A percentile compares a stretch with the other conserved stretches of the same genome.
These are phyloP conservation scores for Holacanthus passer DNA, from an alignment of 2,113 vertebrate species.

Conservation along the genomic window DNA sequence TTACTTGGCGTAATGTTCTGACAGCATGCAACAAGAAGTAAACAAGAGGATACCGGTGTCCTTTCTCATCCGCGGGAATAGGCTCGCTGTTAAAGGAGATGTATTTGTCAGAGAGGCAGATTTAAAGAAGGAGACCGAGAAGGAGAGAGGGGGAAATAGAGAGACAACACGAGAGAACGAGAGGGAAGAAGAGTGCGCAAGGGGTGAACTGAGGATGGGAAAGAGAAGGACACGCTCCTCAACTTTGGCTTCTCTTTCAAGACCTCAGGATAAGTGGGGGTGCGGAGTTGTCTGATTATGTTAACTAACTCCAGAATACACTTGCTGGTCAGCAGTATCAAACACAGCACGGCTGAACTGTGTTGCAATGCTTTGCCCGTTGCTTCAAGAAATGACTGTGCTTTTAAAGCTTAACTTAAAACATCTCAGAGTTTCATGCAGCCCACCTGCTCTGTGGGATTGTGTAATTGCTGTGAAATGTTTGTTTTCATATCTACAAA, in stretches of 20 bases:
- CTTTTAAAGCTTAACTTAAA: background rate
- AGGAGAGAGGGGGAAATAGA: background rate
- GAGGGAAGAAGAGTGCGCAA: background rate
- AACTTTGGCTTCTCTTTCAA: slow-evolving; percentile 13
- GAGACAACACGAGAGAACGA: background rate
- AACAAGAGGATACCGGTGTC: slow-evolving; percentile 66
- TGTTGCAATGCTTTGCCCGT: background rate
- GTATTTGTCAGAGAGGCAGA: slow-evolving; percentile 41
- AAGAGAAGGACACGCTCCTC: background rate
- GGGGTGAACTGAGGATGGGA: background rate
- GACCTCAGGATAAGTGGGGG: slow-evolving; percentile 7
- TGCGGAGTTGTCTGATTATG: slow-evolving; percentile 20
- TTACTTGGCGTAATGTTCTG: slow-evolving; percentile 57
- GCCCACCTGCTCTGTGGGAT: background rate
- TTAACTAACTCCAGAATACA: background rate
- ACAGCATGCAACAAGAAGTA: slow-evolving; percentile 49
- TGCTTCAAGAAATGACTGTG: slow-evolving; percentile 17
- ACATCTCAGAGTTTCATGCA: background rate
- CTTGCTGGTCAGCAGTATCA: slow-evolving; percentile 12
- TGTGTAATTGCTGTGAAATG: slow-evolving; percentile 4
- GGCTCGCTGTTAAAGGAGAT: slow-evolving; percentile 46
- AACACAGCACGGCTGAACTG: background rate
- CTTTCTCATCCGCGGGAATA: slow-evolving; percentile 49
- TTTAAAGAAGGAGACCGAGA: background rate
- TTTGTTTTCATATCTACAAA: slow-evolving; percentile 17